Base-by-base conservation (phyloP, 1,140 invertebrate genomes). In the Procambarus virginalis region DNA sequence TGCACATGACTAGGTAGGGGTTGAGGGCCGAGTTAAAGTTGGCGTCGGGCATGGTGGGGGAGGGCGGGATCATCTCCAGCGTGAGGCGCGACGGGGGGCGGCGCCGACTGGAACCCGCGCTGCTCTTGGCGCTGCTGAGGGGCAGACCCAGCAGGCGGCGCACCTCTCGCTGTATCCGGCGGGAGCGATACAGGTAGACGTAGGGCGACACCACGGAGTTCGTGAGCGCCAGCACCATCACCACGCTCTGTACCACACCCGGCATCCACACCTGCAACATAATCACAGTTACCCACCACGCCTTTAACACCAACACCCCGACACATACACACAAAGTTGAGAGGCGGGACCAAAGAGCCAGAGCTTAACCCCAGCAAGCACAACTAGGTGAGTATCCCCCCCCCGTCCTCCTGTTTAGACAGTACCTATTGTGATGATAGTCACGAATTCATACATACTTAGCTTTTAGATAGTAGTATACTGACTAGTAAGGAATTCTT, bases 151-250 rank as follows among this genome's bases (percentile, higher is more conserved):
- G 95, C 91, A 96, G 93, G 84, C 95, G 95, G 64, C 95, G 94
- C 3, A 96, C 94, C 92, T 97, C 97, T 8, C 96, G 94, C 91
- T 97, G 96, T 14, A 97, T 96, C 2, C 96, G 95, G 46, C 96
- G 95, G 55, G 96, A 97, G 8, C 97, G 95, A 92, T 97, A 96
- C 12, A 96, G 96, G 93, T 97, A 97, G 46, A 97, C 94, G 93
- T 97, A 95, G 0, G 97, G 97, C 17, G 96, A 97, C 2, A 96
- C 94, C 48, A 96, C 95, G 22, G 96, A 96, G 34, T 96, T 96
- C 49, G 96, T 93, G 20, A 96, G 94, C 20, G 97, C 94, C 92
- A 97, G 94, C 70, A 96, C 95, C 58, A 97, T 93, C 14, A 95
- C 95, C 8, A 96, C 51, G 45, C 82, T 84, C 34, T 89, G 86